These are phyloP conservation scores for Bombus difficillimus DNA, from an alignment of 1,140 invertebrate genomes.

Conservation along the genomic window DNA sequence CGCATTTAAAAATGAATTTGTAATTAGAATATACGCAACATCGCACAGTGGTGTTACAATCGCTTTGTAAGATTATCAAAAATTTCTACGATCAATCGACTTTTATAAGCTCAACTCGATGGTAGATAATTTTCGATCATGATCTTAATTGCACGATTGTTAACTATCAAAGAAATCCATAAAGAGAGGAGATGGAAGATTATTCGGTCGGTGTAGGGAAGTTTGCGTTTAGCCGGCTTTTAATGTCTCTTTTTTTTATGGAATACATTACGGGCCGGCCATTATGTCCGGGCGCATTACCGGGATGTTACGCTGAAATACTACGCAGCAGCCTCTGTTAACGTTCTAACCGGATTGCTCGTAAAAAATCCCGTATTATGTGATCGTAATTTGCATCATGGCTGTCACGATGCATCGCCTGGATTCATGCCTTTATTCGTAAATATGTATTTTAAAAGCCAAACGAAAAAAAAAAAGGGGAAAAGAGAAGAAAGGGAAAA, in stretches of 20 bases:
- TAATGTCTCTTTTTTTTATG: slow-evolving; percentile 23
- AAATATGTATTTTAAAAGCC: not conserved
- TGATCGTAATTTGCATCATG: slow-evolving; percentile 22
- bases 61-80: not conserved
- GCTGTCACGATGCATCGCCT: not conserved
- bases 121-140: not conserved
- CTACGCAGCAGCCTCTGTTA: not conserved
- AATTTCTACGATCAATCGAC: not conserved
- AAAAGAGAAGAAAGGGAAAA: no score
- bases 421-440: not conserved
- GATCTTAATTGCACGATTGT: slow-evolving; percentile 9
- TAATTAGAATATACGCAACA: no score
- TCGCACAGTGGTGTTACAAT: no score
- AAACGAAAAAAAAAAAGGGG: rapidly evolving
- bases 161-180: not conserved
- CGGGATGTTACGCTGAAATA: slow-evolving; percentile 31
- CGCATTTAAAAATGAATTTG: no score
- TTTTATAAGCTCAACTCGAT: not conserved
- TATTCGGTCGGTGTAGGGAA: not conserved
- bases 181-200: not conserved
- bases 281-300: slow-evolving; percentile 36
- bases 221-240: slow-evolving; percentile 18
- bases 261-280: slow-evolving; percentile 21
- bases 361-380: slow-evolving; percentile 14
- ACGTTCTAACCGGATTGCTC: slow-evolving; percentile 6